Percentiles rank a stretch among this genome's conserved stretches.
phyloP scores from a whole-genome alignment of 2,113 vertebrate genomes.

The Setophaga kirtlandii region DNA sequence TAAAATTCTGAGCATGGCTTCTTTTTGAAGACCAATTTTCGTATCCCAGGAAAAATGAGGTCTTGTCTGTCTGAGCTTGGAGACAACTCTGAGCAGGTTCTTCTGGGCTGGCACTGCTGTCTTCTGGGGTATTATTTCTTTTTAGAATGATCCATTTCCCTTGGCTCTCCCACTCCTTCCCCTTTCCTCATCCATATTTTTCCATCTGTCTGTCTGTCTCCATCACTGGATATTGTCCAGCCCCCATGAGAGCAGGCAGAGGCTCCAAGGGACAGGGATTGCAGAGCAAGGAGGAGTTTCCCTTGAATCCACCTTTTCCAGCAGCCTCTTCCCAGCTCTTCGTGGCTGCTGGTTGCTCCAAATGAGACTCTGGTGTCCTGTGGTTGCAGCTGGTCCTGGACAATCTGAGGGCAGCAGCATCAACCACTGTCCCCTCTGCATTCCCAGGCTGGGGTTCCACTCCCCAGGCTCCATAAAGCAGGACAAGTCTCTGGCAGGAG shows the following conservation, averaged over 20 bases:
- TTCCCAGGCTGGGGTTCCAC: background rate
- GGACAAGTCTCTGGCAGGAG: background rate
- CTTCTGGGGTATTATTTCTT: background rate
- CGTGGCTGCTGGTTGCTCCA: background rate
- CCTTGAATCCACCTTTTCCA: background rate
- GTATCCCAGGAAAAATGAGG: background rate
- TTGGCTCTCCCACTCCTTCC: background rate
- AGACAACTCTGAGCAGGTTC: background rate
- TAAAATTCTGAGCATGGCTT: background rate
- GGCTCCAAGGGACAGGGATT: background rate
- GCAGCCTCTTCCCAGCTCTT: background rate
- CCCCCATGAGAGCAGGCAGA: background rate
- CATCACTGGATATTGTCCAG: accelerated
- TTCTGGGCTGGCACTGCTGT: no score
- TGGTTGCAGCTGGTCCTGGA: no score
- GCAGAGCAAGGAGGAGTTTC: background rate
- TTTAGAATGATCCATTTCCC: background rate
- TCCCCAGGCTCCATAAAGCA: background rate
- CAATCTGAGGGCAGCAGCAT: background rate
- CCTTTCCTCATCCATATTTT: background rate
- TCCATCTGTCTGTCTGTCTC: background rate
- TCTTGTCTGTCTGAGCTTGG: background rate
- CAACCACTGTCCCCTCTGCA: background rate
- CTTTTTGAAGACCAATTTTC: background rate
- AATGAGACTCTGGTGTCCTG: background rate